Evolutionary conservation across 2,888 invertebrate species (phyloP).

Genomic region (Apotomis capreana): DNA sequence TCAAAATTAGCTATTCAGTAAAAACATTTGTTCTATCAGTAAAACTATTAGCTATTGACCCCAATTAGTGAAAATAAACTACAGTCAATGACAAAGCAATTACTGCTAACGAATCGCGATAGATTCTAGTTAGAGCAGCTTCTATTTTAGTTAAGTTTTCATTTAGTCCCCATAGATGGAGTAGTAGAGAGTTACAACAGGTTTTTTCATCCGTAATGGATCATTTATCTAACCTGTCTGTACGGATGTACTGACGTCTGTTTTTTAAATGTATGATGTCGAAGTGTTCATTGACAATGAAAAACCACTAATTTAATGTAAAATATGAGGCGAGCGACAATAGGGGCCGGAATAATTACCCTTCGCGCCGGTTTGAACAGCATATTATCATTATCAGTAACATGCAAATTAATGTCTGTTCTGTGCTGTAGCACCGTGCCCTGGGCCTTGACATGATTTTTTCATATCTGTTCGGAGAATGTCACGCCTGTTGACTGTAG

Average conservation of each 20-base stretch:
- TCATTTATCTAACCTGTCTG: slow-evolving; percentile 6
- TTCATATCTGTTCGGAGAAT: slow-evolving; percentile 52
- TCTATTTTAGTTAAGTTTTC: slow-evolving; percentile 40
- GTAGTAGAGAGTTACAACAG: slow-evolving; percentile 26
- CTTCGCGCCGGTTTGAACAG: slow-evolving; percentile 44
- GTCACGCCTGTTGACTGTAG: slow-evolving; percentile 45
- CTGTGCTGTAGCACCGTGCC: slow-evolving; percentile 40
- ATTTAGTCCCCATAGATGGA: slow-evolving; percentile 32
- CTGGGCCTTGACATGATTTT: slow-evolving; percentile 71
- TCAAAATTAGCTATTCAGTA: slow-evolving; percentile 16
- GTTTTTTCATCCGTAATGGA: slow-evolving; percentile 15
- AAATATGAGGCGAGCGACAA: slow-evolving; percentile 48
- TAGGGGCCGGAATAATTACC: slow-evolving; percentile 54
- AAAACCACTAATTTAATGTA: slow-evolving; percentile 38
- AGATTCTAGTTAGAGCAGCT: slow-evolving; percentile 54
- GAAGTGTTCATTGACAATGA: slow-evolving; percentile 40
- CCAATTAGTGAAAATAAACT: slow-evolving; percentile 74
- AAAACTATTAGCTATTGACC: slow-evolving; percentile 71
- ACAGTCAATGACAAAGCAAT: slow-evolving; percentile 75
- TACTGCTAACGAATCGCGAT: slow-evolving; percentile 67
- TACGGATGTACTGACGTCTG: background rate
- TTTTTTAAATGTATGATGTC: background rate
- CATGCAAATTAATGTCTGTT: slow-evolving; percentile 59
- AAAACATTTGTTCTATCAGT: slow-evolving; percentile 40
- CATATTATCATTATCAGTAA: slow-evolving; percentile 60